Evolutionary conservation across 2,797 vertebrate genomes (phyloP), one percentile per base, ranked within the genome.

Genomic region (Catharus ustulatus): DNA sequence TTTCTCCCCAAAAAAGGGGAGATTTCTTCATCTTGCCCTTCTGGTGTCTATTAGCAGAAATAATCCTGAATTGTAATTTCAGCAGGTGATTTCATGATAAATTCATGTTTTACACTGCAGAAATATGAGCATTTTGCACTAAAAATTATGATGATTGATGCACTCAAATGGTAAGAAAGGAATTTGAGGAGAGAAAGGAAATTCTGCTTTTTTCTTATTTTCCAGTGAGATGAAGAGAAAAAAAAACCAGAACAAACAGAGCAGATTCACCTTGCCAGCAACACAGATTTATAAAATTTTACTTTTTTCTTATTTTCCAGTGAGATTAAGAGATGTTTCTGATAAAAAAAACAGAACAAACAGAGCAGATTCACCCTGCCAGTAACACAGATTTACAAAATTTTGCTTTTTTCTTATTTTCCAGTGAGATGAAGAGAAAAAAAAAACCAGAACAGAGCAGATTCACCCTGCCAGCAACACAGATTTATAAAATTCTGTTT

Each of bases 381-480:
- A 55, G 23, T 23, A 38, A 38, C 36, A 38, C 61, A 40, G 21
- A 27, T 23, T 57, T 5, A 12, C n/a, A 51, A 40, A 5, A 14
- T 34, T 17, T 8, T 43, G 29, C n/a, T n/a, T 18, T 74, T 62
- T 67, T 79, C 98, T 97, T 96, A 99, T 64, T 67, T 78, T 63
- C 30, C 42, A 58, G 15, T 2, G 23, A 63, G n/a, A 46, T 6
- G 18, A 46, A 46, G 16, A 34, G 7, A 20, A 34, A 34, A 34
- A 63, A 16, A 38, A 62, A 7, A n/a, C n/a, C 30, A 20, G 38
- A 40, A 40, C 38, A 40, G n/a, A n/a, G n/a, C n/a, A n/a, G n/a
- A n/a, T 1, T 55, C 34, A 16, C 4, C 29, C 55, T 23, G 6
- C 42, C 42, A 55, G 23, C 23, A 38, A 38, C 36, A 38, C 61